Conservation (phyloP, 2,888 invertebrate genomes). For the Linyphia triangularis region DNA sequence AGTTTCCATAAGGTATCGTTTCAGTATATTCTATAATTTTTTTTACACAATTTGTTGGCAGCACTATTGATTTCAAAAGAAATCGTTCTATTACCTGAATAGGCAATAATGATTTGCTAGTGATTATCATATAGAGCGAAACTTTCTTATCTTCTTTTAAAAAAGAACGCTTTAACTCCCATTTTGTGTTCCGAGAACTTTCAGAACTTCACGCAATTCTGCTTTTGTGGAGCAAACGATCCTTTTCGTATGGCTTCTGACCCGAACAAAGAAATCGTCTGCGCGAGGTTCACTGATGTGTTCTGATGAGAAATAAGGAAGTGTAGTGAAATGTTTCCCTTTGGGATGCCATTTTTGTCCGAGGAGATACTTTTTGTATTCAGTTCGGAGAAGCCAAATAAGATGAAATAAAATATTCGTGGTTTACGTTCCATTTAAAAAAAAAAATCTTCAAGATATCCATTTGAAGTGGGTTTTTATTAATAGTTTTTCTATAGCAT, state of each 20-base stretch:
- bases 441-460: no score
- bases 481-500: no score
- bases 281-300: not conserved
- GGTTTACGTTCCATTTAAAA: no score
- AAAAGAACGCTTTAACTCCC: slow-evolving; percentile 2
- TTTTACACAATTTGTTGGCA: no score
- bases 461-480: no score
- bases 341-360: not conserved
- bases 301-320: slow-evolving; percentile 16
- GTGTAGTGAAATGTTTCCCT: not conserved
- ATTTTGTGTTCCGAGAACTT: not conserved
- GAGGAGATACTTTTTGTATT: not conserved
- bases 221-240: slow-evolving; percentile 22
- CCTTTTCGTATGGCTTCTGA: not conserved
- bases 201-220: slow-evolving; percentile 14
- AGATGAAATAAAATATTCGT: no score
- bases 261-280: slow-evolving; percentile 7
- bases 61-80: no score
- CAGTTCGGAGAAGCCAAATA: not conserved
- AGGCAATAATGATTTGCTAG: not conserved
- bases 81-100: not conserved
- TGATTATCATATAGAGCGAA: slow-evolving; percentile 24
- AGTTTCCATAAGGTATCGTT: no score
- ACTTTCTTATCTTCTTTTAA: slow-evolving; percentile 8
- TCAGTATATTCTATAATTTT: no score